Conservation (phyloP, 2,113 vertebrate species). For the Stigmatopora nigra region DNA sequence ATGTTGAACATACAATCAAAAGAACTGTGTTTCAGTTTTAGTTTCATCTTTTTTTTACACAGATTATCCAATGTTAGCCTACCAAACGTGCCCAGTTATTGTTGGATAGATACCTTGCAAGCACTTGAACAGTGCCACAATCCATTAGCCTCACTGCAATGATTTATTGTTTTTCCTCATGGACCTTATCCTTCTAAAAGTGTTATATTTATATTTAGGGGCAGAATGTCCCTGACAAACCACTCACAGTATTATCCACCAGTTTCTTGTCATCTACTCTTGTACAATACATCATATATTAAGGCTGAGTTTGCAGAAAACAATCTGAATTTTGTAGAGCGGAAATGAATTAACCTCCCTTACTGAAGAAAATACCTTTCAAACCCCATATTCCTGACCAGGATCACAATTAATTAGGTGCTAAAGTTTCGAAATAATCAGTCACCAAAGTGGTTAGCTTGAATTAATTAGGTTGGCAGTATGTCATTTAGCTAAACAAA, state of each 20-base stretch:
- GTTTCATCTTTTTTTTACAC: not conserved
- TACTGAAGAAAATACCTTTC: conserved; percentile 15
- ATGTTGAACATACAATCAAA: not conserved
- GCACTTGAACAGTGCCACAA: not conserved
- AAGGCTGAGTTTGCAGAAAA: not conserved
- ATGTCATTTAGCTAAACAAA: conserved; percentile 37
- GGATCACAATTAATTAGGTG: conserved; percentile 28
- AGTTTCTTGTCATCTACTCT: not conserved
- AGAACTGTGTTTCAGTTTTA: not conserved
- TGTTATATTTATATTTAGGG: not conserved
- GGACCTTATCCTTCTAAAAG: not conserved
- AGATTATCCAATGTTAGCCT: not conserved
- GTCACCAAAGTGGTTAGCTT: conserved; percentile 27
- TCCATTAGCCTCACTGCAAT: not conserved
- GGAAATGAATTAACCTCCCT: conserved; percentile 10
- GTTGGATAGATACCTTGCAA: not conserved
- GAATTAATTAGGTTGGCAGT: conserved; percentile 38
- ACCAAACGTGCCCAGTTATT: not conserved
- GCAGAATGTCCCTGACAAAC: not conserved
- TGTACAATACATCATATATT: not conserved
- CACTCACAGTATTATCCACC: not conserved
- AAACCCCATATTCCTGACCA: conserved; percentile 22
- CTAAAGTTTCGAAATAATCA: conserved; percentile 13
- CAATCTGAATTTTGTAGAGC: not conserved
- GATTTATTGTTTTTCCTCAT: not conserved